A percentile compares a stretch with the other conserved stretches of the same genome.
These are phyloP conservation scores for Ciconia boyciana DNA, from an alignment of 2,113 vertebrate genomes.

Conservation along the genomic window DNA sequence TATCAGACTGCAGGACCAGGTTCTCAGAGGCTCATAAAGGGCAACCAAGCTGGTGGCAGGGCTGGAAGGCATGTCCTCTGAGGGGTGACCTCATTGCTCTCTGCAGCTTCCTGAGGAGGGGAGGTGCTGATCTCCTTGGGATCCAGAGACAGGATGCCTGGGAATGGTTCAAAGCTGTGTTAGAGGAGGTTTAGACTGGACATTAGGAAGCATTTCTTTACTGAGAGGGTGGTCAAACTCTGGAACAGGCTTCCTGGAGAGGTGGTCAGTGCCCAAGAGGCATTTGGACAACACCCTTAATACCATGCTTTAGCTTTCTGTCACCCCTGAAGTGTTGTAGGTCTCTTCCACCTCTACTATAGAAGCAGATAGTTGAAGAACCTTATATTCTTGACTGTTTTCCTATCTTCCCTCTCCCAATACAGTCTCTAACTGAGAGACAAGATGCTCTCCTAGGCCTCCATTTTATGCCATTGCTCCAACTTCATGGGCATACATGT, in stretches of 20 bases:
- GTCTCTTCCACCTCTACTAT: no score
- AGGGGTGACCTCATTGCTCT: not conserved
- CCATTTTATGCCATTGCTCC: no score
- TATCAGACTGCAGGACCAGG: accelerated
- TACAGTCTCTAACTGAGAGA: no score
- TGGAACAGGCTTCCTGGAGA: not conserved
- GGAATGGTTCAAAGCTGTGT: not conserved
- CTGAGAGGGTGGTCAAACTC: no score
- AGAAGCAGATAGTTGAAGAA: not conserved
- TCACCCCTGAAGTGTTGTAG: not conserved
- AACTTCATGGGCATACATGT: accelerated
- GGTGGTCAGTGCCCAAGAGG: not conserved
- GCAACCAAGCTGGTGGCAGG: not conserved
- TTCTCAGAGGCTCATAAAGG: not conserved
- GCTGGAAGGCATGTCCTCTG: not conserved
- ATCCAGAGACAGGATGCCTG: not conserved
- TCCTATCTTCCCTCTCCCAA: accelerated
- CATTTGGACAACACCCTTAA: not conserved
- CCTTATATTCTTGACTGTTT: not conserved
- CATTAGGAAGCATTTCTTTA: not conserved
- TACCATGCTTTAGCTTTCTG: not conserved
- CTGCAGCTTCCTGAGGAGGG: not conserved
- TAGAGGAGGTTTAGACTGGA: no score
- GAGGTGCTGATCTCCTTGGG: not conserved
- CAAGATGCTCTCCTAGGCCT: not conserved